A percentile compares a stretch with the other conserved stretches of the same genome.
These are phyloP conservation scores for Drosophila conformis DNA, from an alignment of 2,888 invertebrate genomes.

Conservation along the genomic window DNA sequence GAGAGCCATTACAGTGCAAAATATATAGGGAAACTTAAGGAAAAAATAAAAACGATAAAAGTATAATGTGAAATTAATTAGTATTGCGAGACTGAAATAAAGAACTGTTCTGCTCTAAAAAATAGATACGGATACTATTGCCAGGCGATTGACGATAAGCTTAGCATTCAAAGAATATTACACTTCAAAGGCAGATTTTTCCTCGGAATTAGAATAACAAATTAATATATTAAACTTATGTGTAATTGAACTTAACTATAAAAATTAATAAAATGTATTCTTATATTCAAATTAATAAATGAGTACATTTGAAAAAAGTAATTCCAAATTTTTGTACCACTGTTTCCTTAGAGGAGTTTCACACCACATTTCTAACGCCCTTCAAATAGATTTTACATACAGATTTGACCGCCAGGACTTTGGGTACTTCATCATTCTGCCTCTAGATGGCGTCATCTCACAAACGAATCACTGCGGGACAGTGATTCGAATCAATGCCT, in stretches of 20 bases:
- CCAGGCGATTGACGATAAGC: neutral
- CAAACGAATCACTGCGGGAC: conserved; percentile 21
- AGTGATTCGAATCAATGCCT: conserved; percentile 34
- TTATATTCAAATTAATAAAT: neutral
- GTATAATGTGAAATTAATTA: neutral
- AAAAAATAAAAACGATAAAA: neutral
- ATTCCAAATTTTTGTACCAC: conserved; percentile 12
- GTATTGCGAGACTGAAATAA: neutral
- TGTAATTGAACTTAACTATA: neutral
- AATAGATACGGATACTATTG: neutral
- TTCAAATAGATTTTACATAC: conserved; percentile 50
- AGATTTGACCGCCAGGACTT: conserved; percentile 45
- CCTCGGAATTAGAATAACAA: neutral
- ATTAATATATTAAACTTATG: neutral
- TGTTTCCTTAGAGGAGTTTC: conserved; percentile 51
- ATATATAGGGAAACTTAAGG: conserved; percentile 27
- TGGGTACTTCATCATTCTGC: neutral
- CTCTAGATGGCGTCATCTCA: conserved; percentile 58
- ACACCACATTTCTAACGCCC: conserved; percentile 59
- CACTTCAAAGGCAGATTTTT: neutral
- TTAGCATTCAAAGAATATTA: neutral
- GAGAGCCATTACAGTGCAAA: neutral
- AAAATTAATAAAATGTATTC: neutral
- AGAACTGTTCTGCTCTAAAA: neutral
- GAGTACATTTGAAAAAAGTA: neutral